Percentiles rank a stretch among this genome's conserved stretches.
phyloP scores from a whole-genome alignment of 53 echinoderm and acorn worm species.

The Luidia sarsii region DNA sequence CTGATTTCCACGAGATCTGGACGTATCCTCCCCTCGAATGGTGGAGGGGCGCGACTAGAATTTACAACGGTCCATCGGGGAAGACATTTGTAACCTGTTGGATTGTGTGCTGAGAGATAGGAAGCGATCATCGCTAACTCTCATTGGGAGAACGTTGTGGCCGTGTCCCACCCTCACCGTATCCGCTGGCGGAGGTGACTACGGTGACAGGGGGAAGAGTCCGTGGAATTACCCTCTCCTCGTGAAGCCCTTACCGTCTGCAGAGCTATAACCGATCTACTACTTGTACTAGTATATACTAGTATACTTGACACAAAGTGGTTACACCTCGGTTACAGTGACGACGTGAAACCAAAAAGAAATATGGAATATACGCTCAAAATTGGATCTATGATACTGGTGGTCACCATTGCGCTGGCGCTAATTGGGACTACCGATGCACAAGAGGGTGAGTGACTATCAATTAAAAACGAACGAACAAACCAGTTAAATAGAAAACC shows the following conservation, averaged over 20 bases:
- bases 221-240: neutral
- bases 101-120: neutral
- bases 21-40: too few relatives aligned
- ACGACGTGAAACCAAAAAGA: too few relatives aligned
- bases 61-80: neutral
- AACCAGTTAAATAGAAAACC: too few relatives aligned
- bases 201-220: neutral
- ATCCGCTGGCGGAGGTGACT: conserved; percentile 39
- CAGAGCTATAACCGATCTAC: too few relatives aligned
- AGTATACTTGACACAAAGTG: conserved; percentile 2
- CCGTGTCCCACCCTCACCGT: neutral
- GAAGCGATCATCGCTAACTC: neutral
- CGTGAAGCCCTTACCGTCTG: too few relatives aligned
- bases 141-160: neutral
- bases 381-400: neutral
- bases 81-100: neutral
- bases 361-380: conserved; percentile 1
- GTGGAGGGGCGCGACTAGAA: too few relatives aligned
- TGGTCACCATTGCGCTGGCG: conserved; percentile 39
- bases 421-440: conserved; percentile 7
- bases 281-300: too few relatives aligned
- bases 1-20: too few relatives aligned
- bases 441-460: conserved; percentile 25
- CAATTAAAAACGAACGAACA: too few relatives aligned
- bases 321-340: neutral